Evolutionary conservation across 2,797 vertebrate species (phyloP).

Genomic region (Hyperoplus lanceolatus): DNA sequence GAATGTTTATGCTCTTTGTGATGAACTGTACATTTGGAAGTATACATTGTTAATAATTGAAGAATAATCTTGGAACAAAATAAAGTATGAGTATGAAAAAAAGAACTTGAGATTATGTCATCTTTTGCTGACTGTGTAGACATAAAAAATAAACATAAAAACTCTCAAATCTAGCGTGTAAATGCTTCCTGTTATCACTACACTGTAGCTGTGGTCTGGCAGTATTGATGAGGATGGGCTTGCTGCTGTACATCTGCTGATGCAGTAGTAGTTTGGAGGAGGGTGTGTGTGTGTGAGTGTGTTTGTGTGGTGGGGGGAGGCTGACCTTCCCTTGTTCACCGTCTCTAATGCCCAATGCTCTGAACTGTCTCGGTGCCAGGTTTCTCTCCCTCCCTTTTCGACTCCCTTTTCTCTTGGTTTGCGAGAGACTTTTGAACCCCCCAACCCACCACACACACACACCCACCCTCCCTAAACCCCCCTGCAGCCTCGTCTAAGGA

Average conservation of each 20-base stretch:
- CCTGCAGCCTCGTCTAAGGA: constrained; percentile 66
- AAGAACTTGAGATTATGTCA: constrained; percentile 39
- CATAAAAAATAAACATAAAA: background rate
- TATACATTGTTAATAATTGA: no score
- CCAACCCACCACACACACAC: constrained; percentile 18
- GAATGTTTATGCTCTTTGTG: no score
- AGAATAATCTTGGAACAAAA: no score
- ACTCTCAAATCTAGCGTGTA: constrained; percentile 37
- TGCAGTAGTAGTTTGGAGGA: constrained; percentile 61
- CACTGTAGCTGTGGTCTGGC: constrained; percentile 62
- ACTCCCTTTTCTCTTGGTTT: constrained; percentile 68
- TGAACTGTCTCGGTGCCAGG: constrained; percentile 66
- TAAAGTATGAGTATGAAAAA: no score
- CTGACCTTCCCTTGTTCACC: constrained; percentile 73
- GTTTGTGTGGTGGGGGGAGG: constrained; percentile 3
- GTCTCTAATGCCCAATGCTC: constrained; percentile 70
- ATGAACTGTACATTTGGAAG: no score
- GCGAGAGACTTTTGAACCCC: constrained; percentile 69
- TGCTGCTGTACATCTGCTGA: constrained; percentile 68
- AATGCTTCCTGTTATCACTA: constrained; percentile 60
- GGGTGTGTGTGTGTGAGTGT: background rate
- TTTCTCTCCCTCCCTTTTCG: constrained; percentile 58
- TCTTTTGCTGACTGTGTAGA: constrained; percentile 35
- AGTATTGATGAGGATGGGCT: constrained; percentile 57
- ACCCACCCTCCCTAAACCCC: constrained; percentile 21